These are phyloP conservation scores for Antheraea pernyi DNA, from an alignment of 1,140 invertebrate genomes.

Conservation along the genomic window DNA sequence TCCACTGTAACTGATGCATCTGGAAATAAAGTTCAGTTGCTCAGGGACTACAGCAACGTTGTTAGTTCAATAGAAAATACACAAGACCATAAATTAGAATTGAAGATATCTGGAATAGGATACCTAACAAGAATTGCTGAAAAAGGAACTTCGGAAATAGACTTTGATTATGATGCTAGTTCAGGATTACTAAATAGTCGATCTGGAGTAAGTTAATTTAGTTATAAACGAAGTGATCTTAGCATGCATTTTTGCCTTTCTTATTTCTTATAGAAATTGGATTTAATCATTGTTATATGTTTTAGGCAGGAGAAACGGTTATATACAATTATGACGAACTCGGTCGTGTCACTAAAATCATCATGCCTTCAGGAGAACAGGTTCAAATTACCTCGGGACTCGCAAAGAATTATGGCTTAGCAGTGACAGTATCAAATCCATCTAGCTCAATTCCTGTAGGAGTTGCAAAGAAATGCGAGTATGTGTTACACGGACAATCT, in stretches of 20 bases:
- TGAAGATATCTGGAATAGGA: conserved; percentile 93
- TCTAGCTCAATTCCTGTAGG: conserved; percentile 71
- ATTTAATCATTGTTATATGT: conserved; percentile 35
- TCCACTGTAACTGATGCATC: conserved; percentile 95
- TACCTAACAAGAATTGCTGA: conserved; percentile 91
- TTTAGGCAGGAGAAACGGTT: conserved; percentile 90
- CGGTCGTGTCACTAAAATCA: conserved; percentile 90
- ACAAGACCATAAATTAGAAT: conserved; percentile 93
- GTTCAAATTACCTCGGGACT: conserved; percentile 88
- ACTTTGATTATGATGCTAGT: conserved; percentile 91
- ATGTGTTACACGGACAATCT: conserved; percentile 79
- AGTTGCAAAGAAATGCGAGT: conserved; percentile 80
- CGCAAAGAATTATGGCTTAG: conserved; percentile 86
- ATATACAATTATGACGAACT: conserved; percentile 94
- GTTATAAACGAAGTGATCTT: conserved; percentile 2
- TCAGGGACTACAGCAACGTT: conserved; percentile 93
- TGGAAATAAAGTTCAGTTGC: conserved; percentile 95
- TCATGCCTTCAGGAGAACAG: conserved; percentile 94
- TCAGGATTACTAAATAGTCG: conserved; percentile 89
- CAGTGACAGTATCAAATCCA: conserved; percentile 83
- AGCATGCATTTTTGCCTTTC: not conserved
- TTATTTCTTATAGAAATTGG: conserved; percentile 9
- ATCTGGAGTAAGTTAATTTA: conserved; percentile 81
- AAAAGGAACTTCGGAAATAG: conserved; percentile 89
- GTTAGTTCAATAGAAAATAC: conserved; percentile 96